These are phyloP conservation scores for Opisthograptis luteolata DNA, from an alignment of 2,888 invertebrate genomes.

Conservation along the genomic window DNA sequence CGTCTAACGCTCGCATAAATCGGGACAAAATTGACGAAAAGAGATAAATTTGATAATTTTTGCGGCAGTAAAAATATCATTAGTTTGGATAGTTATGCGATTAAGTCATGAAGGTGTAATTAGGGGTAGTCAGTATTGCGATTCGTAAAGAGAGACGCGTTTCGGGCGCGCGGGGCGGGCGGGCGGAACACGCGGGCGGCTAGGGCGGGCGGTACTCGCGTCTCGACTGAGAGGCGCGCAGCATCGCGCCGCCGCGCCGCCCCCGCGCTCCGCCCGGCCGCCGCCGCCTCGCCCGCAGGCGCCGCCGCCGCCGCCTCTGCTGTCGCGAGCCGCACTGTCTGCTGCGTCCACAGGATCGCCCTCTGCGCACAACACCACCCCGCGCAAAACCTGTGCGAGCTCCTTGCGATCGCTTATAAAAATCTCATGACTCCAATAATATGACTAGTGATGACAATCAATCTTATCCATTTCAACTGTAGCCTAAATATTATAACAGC, in stretches of 20 bases:
- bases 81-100: conserved; percentile 45
- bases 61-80: conserved; percentile 41
- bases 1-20: conserved; percentile 70
- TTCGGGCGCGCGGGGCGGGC: conserved; percentile 73
- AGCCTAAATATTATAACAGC: too few species aligned
- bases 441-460: background rate
- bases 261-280: conserved; percentile 55
- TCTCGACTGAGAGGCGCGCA: conserved; percentile 88
- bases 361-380: conserved; percentile 52
- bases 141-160: conserved; percentile 62
- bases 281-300: conserved; percentile 57
- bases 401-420: background rate
- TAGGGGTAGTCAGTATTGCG: conserved; percentile 56
- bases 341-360: conserved; percentile 65
- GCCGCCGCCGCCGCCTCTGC: conserved; percentile 60
- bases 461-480: background rate
- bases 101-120: conserved; percentile 53
- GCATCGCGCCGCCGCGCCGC: conserved; percentile 86
- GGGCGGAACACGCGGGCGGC: conserved; percentile 73
- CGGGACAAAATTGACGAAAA: conserved; percentile 53
- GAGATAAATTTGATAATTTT: conserved; percentile 52
- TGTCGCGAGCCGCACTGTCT: conserved; percentile 58
- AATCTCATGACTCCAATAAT: background rate
- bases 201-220: conserved; percentile 85
- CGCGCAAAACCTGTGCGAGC: conserved; percentile 2